phyloP scores from a whole-genome alignment of 2,797 vertebrate species.

The Acipenser ruthenus region DNA sequence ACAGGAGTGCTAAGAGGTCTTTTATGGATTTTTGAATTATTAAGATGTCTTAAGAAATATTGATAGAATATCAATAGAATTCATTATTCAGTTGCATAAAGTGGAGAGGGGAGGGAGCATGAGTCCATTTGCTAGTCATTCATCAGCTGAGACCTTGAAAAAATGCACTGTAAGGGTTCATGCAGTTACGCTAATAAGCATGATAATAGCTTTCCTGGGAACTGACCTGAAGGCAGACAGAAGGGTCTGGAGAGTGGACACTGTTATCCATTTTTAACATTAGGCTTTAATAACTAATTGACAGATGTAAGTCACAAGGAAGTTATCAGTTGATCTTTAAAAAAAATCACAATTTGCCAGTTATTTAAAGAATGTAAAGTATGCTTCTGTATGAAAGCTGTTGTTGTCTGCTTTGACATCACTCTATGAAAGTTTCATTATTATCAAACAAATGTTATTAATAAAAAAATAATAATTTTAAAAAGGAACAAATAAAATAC shows the following conservation, averaged over 20 bases:
- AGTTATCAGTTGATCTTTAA: not conserved
- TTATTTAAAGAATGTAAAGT: too few species aligned
- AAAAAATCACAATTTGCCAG: not conserved
- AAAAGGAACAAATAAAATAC: too few species aligned
- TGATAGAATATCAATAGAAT: conserved; percentile 80
- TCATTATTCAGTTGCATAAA: conserved; percentile 88
- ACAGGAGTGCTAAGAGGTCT: conserved; percentile 57
- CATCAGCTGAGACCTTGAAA: conserved; percentile 38
- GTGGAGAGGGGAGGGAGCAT: conserved; percentile 46
- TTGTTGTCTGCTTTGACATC: too few species aligned
- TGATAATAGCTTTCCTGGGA: conserved; percentile 33
- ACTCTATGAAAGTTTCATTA: too few species aligned
- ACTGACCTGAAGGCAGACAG: conserved; percentile 22
- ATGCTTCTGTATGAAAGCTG: too few species aligned
- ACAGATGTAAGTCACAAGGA: not conserved
- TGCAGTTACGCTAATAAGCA: conserved; percentile 31
- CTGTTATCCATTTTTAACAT: too few species aligned
- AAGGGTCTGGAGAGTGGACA: conserved; percentile 16
- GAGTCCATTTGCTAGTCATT: conserved; percentile 46
- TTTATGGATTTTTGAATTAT: conserved; percentile 84
- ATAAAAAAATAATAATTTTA: too few species aligned
- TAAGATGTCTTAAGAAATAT: conserved; percentile 80
- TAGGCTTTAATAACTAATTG: conserved; percentile 2
- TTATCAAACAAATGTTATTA: too few species aligned
- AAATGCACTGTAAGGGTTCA: conserved; percentile 36